phyloP scores from a whole-genome alignment of 2,888 invertebrate species.

The Agrenia bidenticulata region DNA sequence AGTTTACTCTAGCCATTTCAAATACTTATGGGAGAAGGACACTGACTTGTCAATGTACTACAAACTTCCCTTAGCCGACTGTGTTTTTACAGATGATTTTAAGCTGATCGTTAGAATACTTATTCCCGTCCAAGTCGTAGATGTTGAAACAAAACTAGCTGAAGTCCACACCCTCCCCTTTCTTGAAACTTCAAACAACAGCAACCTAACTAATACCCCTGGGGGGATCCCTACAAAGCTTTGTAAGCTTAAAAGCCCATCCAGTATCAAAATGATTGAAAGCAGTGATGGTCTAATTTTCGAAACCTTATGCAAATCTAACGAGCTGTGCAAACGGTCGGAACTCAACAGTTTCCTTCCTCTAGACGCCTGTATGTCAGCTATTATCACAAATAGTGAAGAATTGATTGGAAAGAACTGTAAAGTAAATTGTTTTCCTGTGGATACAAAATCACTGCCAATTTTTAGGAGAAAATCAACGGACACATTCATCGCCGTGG shows the following conservation, averaged over 20 bases:
- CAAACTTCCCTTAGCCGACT: constrained; percentile 40
- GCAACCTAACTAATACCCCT: not conserved
- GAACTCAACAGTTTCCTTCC: constrained; percentile 37
- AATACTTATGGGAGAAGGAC: constrained; percentile 18
- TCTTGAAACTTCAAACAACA: constrained; percentile 26
- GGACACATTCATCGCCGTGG: constrained; percentile 38
- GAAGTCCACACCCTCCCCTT: constrained; percentile 35
- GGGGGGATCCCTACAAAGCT: constrained; percentile 25
- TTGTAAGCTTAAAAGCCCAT: constrained; percentile 31
- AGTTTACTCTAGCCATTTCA: constrained; percentile 24
- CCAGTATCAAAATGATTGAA: constrained; percentile 38
- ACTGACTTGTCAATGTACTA: constrained; percentile 40
- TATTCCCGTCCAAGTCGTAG: constrained; percentile 24
- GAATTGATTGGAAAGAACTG: constrained; percentile 31
- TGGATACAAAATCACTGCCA: constrained; percentile 30
- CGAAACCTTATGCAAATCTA: constrained; percentile 36
- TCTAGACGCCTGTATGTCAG: constrained; percentile 36
- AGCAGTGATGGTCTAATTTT: constrained; percentile 35
- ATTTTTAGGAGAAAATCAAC: constrained; percentile 30
- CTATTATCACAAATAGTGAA: constrained; percentile 33
- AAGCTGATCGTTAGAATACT: constrained; percentile 34
- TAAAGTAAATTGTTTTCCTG: constrained; percentile 34
- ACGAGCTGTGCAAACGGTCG: constrained; percentile 39
- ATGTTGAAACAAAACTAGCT: constrained; percentile 26
- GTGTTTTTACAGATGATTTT: constrained; percentile 39